Base-by-base conservation (phyloP, 2,797 vertebrate genomes). In the Varecia variegata region DNA sequence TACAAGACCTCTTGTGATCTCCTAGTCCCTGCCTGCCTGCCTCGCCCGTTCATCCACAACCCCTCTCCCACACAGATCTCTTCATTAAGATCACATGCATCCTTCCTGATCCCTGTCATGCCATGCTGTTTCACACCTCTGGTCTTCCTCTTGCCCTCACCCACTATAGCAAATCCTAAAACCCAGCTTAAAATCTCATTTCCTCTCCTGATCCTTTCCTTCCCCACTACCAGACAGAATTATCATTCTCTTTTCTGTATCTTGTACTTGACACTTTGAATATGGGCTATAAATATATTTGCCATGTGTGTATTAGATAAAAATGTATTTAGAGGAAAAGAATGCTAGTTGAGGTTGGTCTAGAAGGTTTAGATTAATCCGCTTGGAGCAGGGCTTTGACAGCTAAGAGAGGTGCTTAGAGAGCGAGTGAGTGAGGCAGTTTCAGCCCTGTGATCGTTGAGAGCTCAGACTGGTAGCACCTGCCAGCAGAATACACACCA, bases 231-330 rank as follows among this genome's bases (percentile, higher is more conserved):
- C 83, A 95, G 87, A 79, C 73, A 76, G 50, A 81, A 47, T 92
- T 95, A 90, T 93, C 94, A 83, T 73, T 45, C 50, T 91, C 30
- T 92, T 84, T 50, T 93, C 90, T 96, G 62, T 54, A 50, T 91
- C 94, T 92, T 96, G 83, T 94, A 95, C 74, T 77, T 89, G 74
- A 94, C 90, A 96, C 93, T 95, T 73, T 67, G 79, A 90, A 60
- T 95, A 85, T 14, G 83, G 74, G 32, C 94, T 96, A 77, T 97
- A 97, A 97, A 97, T 96, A 88, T 90, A 86, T 94, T 93, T 67
- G 40, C 25, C 30, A 27, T 62, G 38, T 83, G 76, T 56, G 10
- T 81, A 43, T 93, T 90, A 93, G 81, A 92, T 94, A 96, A 97
- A 95, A 93, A 76, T 10, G 11, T 90, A 76, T 73, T 80, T 87